Evolutionary conservation across 2,888 invertebrate species (phyloP), one percentile per base, ranked within the genome.

Genomic region (Acanthosepion esculentum): DNA sequence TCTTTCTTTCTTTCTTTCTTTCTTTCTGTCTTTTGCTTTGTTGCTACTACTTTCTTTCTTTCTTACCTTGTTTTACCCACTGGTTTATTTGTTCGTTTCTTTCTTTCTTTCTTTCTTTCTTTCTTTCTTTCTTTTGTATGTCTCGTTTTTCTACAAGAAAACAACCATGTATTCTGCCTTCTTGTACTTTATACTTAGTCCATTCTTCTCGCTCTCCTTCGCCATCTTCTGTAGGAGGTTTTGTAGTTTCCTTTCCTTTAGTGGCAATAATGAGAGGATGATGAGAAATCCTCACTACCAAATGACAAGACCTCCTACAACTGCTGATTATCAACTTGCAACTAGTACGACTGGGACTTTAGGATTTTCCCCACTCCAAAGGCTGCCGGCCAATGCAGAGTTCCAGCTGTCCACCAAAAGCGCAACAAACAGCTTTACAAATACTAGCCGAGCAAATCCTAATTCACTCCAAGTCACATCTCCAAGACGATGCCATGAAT

Each of bases 301-400:
- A 78, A 78, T 78, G 78, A 78, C 78, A 78, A n/a, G 78, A 78
- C n/a, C n/a, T 78, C 78, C 78, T 78, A n/a, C 78, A 33, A 78
- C 78, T 78, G 78, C 78, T 78, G 78, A 78, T 78, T 78, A 78
- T 15, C 78, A 78, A 78, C 78, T 78, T 33, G n/a, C 78, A n/a
- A 78, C 78, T 15, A 78, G 78, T 78, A 78, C 78, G 5, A n/a
- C n/a, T 12, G 78, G 78, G 18, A 78, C 12, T 12, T n/a, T 78
- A 1, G 78, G 78, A 33, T 78, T 78, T 33, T 78, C 78, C 33
- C n/a, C 78, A 15, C 78, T 78, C 33, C 78, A 78, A n/a, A 78
- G 78, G 78, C 15, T 12, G n/a, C n/a, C 12, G 4, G 12, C 78
- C n/a, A 78, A n/a, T 78, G n/a, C 78, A 78, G 78, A 78, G n/a